These are phyloP conservation scores for Serripes groenlandicus DNA, from an alignment of 2,888 invertebrate genomes.

Conservation along the genomic window DNA sequence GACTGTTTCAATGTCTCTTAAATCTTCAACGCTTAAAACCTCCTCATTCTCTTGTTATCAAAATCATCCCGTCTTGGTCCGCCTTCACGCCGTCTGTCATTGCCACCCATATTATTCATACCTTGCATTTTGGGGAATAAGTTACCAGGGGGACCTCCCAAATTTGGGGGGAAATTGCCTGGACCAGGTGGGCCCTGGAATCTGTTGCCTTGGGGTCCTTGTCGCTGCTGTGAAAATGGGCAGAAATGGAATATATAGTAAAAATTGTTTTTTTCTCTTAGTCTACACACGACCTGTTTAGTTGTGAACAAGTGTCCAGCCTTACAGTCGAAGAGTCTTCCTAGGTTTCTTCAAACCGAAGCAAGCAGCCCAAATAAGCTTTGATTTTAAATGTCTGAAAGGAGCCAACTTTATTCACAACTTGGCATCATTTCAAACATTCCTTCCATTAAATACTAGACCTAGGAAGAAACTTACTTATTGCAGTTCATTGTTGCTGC, in stretches of 20 bases:
- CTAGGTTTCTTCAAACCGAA: too few species aligned
- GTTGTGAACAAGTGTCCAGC: too few species aligned
- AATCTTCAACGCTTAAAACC: constrained; percentile 39
- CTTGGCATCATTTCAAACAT: too few species aligned
- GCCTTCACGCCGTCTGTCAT: constrained; percentile 44
- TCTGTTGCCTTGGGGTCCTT: constrained; percentile 61
- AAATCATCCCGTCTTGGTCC: constrained; percentile 56
- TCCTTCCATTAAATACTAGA: too few species aligned
- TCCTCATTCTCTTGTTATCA: constrained; percentile 65
- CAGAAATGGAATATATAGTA: constrained; percentile 28
- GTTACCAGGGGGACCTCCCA: constrained; percentile 59
- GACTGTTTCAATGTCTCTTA: too few species aligned
- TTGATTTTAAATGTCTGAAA: too few species aligned
- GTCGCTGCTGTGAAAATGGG: constrained; percentile 49
- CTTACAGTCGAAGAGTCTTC: too few species aligned
- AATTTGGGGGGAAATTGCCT: constrained; percentile 53
- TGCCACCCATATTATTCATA: constrained; percentile 56
- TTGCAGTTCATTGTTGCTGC: not conserved
- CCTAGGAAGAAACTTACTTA: not conserved
- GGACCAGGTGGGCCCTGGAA: constrained; percentile 59
- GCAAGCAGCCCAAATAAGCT: too few species aligned
- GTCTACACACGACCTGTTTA: too few species aligned
- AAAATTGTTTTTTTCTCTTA: too few species aligned
- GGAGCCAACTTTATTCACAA: too few species aligned
- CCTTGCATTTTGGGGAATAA: constrained; percentile 49